phyloP scores from a whole-genome alignment of 1,140 invertebrate species.

The Daktulosphaira vitifoliae region DNA sequence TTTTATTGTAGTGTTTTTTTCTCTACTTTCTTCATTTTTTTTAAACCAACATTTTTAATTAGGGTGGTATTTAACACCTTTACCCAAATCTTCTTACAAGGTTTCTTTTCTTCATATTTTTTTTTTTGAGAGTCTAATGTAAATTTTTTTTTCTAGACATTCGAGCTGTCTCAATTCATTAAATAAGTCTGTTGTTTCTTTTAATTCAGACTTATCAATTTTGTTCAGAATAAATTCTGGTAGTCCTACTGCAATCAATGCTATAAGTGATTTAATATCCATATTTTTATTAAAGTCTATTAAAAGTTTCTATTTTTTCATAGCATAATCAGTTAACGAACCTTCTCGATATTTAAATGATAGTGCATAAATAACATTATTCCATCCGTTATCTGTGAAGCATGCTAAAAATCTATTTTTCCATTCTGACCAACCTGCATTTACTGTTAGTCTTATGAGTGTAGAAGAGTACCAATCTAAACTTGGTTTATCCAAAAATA shows the following conservation, averaged over 20 bases:
- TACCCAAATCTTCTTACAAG: conserved; percentile 6
- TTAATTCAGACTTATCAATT: conserved; percentile 12
- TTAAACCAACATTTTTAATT: conserved; percentile 34
- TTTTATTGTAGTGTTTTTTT: conserved; percentile 11
- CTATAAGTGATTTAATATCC: neutral
- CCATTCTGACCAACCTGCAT: conserved; percentile 12
- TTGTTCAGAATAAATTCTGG: conserved; percentile 8
- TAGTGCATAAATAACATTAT: conserved; percentile 7
- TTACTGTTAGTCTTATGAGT: neutral
- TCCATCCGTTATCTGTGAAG: conserved; percentile 12
- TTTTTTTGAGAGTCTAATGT: neutral
- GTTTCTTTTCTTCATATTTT: conserved; percentile 23
- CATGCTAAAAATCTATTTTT: conserved; percentile 7
- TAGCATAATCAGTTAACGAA: conserved; percentile 4
- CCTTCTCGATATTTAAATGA: conserved; percentile 9
- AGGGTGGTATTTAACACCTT: neutral
- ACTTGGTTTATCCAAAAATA: too few relatives aligned
- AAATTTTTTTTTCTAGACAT: neutral
- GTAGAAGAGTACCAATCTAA: conserved; percentile 8
- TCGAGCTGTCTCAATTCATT: conserved; percentile 1
- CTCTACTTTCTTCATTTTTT: conserved; percentile 26
- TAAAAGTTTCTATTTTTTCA: conserved; percentile 31
- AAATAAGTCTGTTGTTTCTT: conserved; percentile 8
- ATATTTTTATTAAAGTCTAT: conserved; percentile 8
- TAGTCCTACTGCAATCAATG: conserved; percentile 15